A percentile compares a stretch with the other conserved stretches of the same genome.
These are phyloP conservation scores for Dendrolimus houi DNA, from an alignment of 2,888 invertebrate species.

Conservation along the genomic window DNA sequence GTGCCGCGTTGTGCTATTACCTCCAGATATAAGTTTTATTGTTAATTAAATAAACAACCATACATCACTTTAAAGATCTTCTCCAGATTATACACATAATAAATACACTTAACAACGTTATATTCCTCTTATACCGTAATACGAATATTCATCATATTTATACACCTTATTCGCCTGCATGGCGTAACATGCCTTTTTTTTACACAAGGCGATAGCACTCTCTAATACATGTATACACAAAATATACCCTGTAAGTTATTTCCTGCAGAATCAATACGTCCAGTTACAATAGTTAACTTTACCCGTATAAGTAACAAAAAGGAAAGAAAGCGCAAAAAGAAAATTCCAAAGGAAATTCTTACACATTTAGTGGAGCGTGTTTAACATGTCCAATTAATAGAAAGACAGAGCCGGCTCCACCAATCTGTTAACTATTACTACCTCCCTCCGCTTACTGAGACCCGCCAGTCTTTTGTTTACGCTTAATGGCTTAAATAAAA, in stretches of 20 bases:
- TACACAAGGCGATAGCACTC: too few relatives aligned
- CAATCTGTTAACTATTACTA: slow-evolving; percentile 65
- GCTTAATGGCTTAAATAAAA: slow-evolving; percentile 73
- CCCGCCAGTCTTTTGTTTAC: slow-evolving; percentile 68
- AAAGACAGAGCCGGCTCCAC: slow-evolving; percentile 47
- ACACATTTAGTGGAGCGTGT: slow-evolving; percentile 61
- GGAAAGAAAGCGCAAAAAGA: slow-evolving; percentile 30
- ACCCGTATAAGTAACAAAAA: slow-evolving; percentile 22
- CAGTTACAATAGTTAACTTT: slow-evolving; percentile 10
- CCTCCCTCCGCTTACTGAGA: slow-evolving; percentile 56
- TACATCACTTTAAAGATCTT: too few relatives aligned
- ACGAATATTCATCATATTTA: slow-evolving; percentile 10
- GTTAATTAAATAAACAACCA: slow-evolving; percentile 26
- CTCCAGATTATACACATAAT: too few relatives aligned
- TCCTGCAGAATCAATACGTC: neutral
- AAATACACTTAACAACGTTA: neutral
- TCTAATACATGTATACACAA: neutral
- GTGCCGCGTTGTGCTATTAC: neutral
- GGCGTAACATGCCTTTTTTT: too few relatives aligned
- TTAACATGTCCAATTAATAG: slow-evolving; percentile 69
- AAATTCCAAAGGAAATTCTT: slow-evolving; percentile 46
- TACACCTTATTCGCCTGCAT: too few relatives aligned
- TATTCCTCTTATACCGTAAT: neutral
- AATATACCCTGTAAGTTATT: neutral
- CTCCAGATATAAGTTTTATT: slow-evolving; percentile 12